Evolutionary conservation across 2,797 vertebrate genomes (phyloP).

Genomic region (Scomberomorus guttatus): DNA sequence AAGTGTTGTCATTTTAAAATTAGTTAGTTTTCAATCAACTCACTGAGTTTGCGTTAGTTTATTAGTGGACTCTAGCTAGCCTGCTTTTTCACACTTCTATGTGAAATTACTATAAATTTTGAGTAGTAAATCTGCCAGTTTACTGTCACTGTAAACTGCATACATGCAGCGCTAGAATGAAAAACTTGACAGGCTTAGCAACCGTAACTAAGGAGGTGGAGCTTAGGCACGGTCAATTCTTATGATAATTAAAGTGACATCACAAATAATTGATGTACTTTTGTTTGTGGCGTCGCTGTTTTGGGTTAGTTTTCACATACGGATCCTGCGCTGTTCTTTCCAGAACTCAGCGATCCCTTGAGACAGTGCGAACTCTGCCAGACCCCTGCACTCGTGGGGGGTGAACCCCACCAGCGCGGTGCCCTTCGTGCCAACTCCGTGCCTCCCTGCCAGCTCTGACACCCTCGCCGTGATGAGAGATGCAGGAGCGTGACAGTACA

Average conservation of each 20-base stretch:
- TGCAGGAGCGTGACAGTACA: constrained; percentile 79
- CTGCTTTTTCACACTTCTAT: no score
- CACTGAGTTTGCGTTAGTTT: not conserved
- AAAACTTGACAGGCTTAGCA: not conserved
- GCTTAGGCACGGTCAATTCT: not conserved
- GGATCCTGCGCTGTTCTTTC: constrained; percentile 76
- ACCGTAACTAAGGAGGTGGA: not conserved
- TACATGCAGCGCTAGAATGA: no score
- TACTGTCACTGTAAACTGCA: no score
- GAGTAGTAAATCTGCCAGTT: no score
- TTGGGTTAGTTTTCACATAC: constrained; percentile 72
- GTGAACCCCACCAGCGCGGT: constrained; percentile 84
- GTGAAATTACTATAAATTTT: no score
- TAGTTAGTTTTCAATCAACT: not conserved
- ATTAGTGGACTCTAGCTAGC: not conserved
- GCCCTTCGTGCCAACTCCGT: constrained; percentile 72
- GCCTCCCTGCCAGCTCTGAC: constrained; percentile 72
- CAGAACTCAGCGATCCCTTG: constrained; percentile 84
- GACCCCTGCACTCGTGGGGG: constrained; percentile 80
- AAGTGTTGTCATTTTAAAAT: no score
- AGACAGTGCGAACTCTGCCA: constrained; percentile 81
- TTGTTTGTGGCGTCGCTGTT: not conserved
- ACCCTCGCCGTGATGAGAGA: constrained; percentile 79
- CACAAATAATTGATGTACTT: not conserved
- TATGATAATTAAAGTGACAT: not conserved